These are phyloP conservation scores for Sebastes melanostomus DNA, from an alignment of 2,797 vertebrate species.

Conservation along the genomic window DNA sequence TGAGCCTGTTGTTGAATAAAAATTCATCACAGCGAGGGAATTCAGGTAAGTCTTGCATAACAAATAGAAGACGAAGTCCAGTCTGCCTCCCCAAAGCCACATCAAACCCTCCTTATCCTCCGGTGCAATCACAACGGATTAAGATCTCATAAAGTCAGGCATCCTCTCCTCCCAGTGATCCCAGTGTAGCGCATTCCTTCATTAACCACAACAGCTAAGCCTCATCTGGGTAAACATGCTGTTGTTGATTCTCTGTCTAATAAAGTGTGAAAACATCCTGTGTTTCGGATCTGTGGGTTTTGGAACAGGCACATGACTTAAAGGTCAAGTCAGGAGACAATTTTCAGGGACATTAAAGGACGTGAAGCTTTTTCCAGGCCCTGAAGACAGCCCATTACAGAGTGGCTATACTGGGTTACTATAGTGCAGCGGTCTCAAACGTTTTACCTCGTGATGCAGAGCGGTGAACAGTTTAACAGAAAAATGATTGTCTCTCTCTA, in stretches of 20 bases:
- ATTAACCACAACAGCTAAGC: conserved; percentile 20
- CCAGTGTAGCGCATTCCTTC: conserved; percentile 32
- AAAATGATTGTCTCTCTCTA: not conserved
- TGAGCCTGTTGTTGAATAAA: conserved; percentile 25
- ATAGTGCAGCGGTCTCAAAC: not conserved
- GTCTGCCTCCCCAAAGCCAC: conserved; percentile 45
- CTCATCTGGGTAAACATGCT: conserved; percentile 15
- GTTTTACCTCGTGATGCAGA: not conserved
- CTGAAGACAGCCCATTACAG: not conserved
- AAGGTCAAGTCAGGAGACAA: conserved; percentile 4
- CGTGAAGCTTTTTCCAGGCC: not conserved
- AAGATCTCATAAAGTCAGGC: conserved; percentile 45
- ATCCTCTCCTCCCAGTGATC: conserved; percentile 28
- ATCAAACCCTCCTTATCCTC: conserved; percentile 46
- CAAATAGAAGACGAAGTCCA: conserved; percentile 34
- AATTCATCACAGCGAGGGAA: conserved; percentile 6
- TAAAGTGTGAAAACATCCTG: conserved; percentile 30
- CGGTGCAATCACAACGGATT: conserved; percentile 7
- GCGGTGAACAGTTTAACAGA: not conserved
- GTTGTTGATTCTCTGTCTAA: conserved; percentile 14
- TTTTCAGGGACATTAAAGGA: not conserved
- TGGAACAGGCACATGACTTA: not conserved
- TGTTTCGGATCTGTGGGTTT: not conserved
- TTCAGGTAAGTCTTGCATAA: conserved; percentile 23
- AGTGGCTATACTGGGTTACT: not conserved